These are phyloP conservation scores for Nesoenas mayeri DNA, from an alignment of 2,113 vertebrate species.

Conservation along the genomic window DNA sequence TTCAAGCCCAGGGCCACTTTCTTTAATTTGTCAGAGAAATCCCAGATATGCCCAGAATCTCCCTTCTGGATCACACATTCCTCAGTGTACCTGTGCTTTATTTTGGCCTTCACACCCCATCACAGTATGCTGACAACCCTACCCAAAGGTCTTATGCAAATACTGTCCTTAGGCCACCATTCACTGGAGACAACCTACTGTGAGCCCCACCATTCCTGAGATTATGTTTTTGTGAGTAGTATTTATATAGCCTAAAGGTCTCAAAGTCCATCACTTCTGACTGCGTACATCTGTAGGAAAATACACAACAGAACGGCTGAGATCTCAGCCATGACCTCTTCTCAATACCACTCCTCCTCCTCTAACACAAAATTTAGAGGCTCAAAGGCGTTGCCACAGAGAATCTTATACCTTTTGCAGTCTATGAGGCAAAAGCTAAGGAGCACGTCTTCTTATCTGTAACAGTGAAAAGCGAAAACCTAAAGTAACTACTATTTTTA, in stretches of 20 bases:
- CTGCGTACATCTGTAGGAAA: not conserved
- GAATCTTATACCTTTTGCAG: not conserved
- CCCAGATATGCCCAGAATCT: not conserved
- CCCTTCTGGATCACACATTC: not conserved
- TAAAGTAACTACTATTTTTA: not conserved
- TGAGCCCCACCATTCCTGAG: rapidly evolving
- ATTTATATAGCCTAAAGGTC: not conserved
- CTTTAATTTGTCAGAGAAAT: not conserved
- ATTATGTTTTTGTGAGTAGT: not conserved
- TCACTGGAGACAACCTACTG: not conserved
- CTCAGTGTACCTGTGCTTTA: not conserved
- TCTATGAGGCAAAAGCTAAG: not conserved
- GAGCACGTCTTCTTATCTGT: not conserved
- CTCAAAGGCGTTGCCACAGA: not conserved
- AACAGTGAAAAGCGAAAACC: not conserved
- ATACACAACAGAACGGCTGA: not conserved
- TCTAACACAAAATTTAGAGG: not conserved
- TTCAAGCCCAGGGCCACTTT: not conserved
- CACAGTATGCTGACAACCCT: not conserved
- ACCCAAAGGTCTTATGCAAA: not conserved
- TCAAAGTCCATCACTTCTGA: not conserved
- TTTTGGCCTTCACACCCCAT: not conserved
- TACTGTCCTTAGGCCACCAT: not conserved
- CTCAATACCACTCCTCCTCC: not conserved
- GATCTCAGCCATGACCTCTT: not conserved